These are phyloP conservation scores for Polyergus mexicanus DNA, from an alignment of 1,140 invertebrate genomes.

Conservation along the genomic window DNA sequence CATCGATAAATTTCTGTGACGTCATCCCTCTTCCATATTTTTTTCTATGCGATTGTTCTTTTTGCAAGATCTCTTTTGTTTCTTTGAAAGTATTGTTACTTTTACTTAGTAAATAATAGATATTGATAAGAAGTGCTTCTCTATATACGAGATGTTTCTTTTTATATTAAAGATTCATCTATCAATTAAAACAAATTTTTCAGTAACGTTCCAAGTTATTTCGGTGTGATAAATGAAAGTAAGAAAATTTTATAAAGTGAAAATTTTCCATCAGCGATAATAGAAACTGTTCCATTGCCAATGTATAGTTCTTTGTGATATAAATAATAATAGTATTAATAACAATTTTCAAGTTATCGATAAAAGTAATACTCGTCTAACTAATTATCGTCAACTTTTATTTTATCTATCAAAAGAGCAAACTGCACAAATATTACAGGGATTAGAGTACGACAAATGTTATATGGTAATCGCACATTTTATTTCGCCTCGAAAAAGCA, in stretches of 20 bases:
- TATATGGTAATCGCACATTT: neutral
- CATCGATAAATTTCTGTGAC: slow-evolving; percentile 29
- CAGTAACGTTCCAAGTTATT: neutral
- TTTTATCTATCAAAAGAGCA: neutral
- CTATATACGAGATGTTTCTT: neutral
- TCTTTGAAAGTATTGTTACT: neutral
- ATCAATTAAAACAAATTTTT: slow-evolving; percentile 16
- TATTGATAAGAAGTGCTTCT: neutral
- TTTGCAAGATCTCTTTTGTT: slow-evolving; percentile 28
- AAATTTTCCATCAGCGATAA: neutral
- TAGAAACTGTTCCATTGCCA: neutral
- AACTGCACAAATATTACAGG: neutral
- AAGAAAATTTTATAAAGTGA: neutral
- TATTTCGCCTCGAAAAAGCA: neutral
- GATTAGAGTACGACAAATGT: neutral
- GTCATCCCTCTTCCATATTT: slow-evolving; percentile 41
- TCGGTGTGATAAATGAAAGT: neutral
- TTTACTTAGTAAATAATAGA: neutral
- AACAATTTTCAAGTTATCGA: slow-evolving; percentile 1
- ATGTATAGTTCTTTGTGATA: neutral
- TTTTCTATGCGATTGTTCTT: slow-evolving; percentile 30
- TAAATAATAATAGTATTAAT: neutral
- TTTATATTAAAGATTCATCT: neutral
- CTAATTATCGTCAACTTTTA: neutral
- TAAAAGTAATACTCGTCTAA: neutral